Base-by-base conservation (phyloP, 1,140 invertebrate genomes). In the Drosophila parabipectinata region DNA sequence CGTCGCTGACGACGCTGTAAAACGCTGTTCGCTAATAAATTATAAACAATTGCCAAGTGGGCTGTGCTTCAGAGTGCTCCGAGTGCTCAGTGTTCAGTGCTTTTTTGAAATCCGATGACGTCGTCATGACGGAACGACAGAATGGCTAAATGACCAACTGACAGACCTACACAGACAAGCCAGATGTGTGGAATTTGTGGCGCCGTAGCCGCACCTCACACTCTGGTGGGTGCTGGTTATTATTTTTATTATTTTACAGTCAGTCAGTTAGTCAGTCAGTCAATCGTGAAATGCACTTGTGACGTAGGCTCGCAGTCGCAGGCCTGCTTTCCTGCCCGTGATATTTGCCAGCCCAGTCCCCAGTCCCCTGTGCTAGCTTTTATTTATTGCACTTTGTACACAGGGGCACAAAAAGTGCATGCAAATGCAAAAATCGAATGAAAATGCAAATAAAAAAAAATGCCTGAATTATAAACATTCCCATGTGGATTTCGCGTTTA, bases 371-470 rank as follows among this genome's bases (percentile, higher is more conserved):
- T 21, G 48, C 47, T 60, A 68, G 41, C 56, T 45, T 60, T 76
- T 83, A 76, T 67, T 76, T 72, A 79, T 77, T 83, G 80, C 72
- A 84, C 80, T 84, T 84, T 83, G 80, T 21, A 21, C 56, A 76
- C 80, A 57, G 45, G 26, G 37, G 64, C 51, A 61, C 44, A 54
- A 34, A 72, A 80, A 53, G 37, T 80, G 64, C 63, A 77, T 76
- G 78, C 79, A 56, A 78, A 57, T 72, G 74, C 50, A 77, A 71
- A 39, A 53, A 47, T 59, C 62, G 45, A 66, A 41, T 41, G 41
- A 14, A 54, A 58, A 71, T 79, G 52, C 60, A 68, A 48, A 48
- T 60, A 56, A 62, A 8, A 18, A 56, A 34, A 62, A 8, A 18
- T 21, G 21, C 30, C 24, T 28, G 30, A 21, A 28, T 28, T 6